These are phyloP conservation scores for Crocidura indochinensis DNA, from an alignment of 2,797 vertebrate species.

Conservation along the genomic window DNA sequence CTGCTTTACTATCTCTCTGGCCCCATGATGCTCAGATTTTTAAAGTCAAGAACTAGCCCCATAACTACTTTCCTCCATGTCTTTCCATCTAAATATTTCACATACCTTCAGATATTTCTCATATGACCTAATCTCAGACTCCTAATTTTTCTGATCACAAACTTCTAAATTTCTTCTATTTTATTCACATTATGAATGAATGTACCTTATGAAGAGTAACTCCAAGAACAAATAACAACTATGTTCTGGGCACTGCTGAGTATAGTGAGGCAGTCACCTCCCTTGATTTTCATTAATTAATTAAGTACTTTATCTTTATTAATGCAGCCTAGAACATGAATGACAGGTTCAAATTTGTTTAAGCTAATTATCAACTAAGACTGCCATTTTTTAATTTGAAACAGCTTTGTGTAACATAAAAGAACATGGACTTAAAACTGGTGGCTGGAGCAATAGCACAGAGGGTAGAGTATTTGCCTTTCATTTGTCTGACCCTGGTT, in stretches of 20 bases:
- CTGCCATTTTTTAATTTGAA: background rate
- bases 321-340: conserved; percentile 2
- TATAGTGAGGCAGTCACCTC: background rate
- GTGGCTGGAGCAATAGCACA: no score
- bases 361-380: conserved; percentile 6
- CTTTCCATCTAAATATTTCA: background rate
- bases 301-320: background rate
- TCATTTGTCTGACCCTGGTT: no score
- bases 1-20: no score
- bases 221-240: background rate
- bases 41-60: background rate
- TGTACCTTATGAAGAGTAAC: background rate
- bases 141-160: background rate
- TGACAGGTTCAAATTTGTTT: background rate
- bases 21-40: no score
- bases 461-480: no score
- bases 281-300: background rate
- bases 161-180: conserved; percentile 20
- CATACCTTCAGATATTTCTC: conserved; percentile 21
- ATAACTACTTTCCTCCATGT: background rate
- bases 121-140: background rate
- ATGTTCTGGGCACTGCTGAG: background rate
- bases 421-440: conserved; percentile 22
- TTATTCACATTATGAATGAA: background rate
- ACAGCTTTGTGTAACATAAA: background rate